phyloP scores from a whole-genome alignment of 2,797 vertebrate species.

The Eurystomus glaucurus region DNA sequence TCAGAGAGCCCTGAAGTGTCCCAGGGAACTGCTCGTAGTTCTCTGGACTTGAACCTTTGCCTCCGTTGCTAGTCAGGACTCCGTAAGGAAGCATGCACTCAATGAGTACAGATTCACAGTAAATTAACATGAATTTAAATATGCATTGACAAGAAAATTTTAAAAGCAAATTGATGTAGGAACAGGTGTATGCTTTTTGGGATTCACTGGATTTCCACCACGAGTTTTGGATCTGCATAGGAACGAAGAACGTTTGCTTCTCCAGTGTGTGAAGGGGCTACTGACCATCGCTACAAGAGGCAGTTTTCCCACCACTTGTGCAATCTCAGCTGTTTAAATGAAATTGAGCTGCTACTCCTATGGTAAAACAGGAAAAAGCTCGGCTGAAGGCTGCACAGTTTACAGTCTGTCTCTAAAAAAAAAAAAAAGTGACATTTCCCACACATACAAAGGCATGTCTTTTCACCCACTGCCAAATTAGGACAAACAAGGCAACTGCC shows the following conservation, averaged over 20 bases:
- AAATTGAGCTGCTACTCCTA: background rate
- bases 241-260: background rate
- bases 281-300: background rate
- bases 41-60: too few relatives aligned
- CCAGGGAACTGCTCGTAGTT: background rate
- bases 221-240: accelerated
- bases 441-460: background rate
- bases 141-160: background rate
- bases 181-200: background rate
- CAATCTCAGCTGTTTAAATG: background rate
- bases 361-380: background rate
- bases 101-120: background rate
- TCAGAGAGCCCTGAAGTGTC: background rate
- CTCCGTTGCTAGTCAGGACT: background rate
- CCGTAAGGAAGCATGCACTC: background rate
- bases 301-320: background rate
- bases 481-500: background rate
- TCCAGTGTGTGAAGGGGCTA: background rate
- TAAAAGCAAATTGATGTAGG: background rate
- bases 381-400: background rate
- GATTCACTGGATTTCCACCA: background rate
- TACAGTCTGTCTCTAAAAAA: background rate
- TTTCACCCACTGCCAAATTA: background rate
- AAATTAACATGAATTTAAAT: background rate
- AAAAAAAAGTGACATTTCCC: background rate